Evolutionary conservation across 2,888 invertebrate species (phyloP).

Genomic region (Microctonus aethiopoides): DNA sequence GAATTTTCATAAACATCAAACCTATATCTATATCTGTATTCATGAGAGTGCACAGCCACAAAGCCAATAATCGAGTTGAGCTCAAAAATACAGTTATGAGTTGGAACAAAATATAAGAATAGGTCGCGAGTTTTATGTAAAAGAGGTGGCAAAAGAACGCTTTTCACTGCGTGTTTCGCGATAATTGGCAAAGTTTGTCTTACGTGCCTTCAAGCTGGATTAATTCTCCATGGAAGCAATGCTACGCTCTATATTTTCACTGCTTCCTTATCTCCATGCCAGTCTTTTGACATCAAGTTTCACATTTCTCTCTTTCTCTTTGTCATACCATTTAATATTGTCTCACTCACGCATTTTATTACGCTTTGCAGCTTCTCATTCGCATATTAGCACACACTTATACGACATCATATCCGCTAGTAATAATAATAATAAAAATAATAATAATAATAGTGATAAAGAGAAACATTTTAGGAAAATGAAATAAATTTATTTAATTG

Average conservation of each 20-base stretch:
- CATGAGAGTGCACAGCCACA: background rate
- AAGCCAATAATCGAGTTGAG: background rate
- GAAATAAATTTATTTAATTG: too few relatives aligned
- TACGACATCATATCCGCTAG: background rate
- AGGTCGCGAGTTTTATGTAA: background rate
- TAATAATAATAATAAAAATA: background rate
- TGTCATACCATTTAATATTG: background rate
- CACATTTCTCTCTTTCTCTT: background rate
- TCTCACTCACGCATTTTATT: background rate
- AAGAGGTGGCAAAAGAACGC: constrained; percentile 13
- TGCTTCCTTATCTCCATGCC: background rate
- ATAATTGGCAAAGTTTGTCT: constrained; percentile 41
- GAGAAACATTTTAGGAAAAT: too few relatives aligned
- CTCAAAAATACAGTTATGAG: background rate
- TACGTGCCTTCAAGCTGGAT: constrained; percentile 41
- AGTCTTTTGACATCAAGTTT: constrained; percentile 4
- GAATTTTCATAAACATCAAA: constrained; percentile 13
- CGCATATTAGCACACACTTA: background rate
- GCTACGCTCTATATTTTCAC: constrained; percentile 12
- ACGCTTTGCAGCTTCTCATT: background rate
- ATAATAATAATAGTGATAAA: too few relatives aligned
- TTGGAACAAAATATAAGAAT: background rate
- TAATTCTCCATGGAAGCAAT: constrained; percentile 35
- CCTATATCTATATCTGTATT: background rate
- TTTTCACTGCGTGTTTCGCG: constrained; percentile 28